phyloP scores from a whole-genome alignment of 2,113 vertebrate species.

The Danionella cerebrum region DNA sequence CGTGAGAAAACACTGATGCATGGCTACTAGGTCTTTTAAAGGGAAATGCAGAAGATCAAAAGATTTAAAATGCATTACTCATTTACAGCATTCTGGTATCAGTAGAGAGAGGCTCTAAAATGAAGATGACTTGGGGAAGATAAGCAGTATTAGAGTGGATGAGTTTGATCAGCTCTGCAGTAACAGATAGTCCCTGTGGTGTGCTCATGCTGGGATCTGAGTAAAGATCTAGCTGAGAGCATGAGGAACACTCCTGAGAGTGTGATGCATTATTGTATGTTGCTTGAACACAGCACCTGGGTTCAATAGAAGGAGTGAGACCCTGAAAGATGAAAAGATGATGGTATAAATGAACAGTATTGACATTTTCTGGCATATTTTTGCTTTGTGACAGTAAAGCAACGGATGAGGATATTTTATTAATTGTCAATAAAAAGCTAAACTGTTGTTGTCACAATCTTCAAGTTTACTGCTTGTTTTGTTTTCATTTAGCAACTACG shows the following conservation, averaged over 20 bases:
- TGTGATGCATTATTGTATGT: constrained; percentile 5
- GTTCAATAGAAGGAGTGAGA: background rate
- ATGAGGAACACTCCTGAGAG: background rate
- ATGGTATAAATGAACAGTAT: background rate
- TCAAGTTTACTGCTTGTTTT: no score
- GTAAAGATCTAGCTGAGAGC: background rate
- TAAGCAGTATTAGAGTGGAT: constrained; percentile 7
- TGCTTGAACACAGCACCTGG: background rate
- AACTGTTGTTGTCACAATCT: no score
- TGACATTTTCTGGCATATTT: background rate
- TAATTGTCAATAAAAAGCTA: no score
- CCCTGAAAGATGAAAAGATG: background rate
- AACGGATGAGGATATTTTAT: no score
- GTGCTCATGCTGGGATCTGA: background rate
- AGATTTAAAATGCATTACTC: background rate
- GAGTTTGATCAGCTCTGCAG: constrained; percentile 3
- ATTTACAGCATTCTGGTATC: background rate
- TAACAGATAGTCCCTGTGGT: constrained; percentile 6
- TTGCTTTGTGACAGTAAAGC: background rate
- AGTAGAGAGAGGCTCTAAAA: background rate
- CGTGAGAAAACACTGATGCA: background rate
- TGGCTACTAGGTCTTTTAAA: background rate
- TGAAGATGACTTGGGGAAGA: background rate
- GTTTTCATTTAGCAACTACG: no score
- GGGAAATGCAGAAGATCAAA: background rate